Evolutionary conservation across 2,888 invertebrate species (phyloP), one percentile per base, ranked within the genome.

Genomic region (Autographa gamma): DNA sequence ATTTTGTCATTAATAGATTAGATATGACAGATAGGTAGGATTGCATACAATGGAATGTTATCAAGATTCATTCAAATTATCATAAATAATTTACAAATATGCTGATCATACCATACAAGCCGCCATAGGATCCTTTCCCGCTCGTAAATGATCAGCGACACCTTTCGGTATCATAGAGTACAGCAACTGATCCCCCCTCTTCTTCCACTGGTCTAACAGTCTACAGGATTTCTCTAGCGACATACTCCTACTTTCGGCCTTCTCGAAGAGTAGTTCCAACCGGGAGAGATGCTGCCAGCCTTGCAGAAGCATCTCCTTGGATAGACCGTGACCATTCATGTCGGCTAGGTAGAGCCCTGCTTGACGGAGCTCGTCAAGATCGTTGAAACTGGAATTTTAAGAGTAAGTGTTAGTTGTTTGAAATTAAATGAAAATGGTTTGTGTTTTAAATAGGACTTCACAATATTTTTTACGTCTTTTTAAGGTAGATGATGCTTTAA

Each of bases 161-260:
- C 97, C 97, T 85, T 97, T 97, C 0, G 99, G 99, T 86, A 99
- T 98, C 98, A 99, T 99, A 0, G 98, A 98, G 88, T 98, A 98
- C 0, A 99, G 94, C 6, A 99, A 95, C 80, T 98, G 98, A 87
- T 99, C 98, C 0, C 98, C 98, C 80, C 97, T 97, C 71, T 97
- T 96, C 90, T 98, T 98, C 98, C 98, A 98, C 43, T 97, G 97
- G 87, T 98, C 98, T 18, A 98, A 93, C 25, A 98, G 94, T 66
- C 97, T 96, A 85, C 98, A 96, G 52, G 97, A 98, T 80, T 97
- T 97, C 86, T 98, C 98, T 73, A 99, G 93, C 71, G 98, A 97
- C 67, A 96, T 96, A 52, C 98, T 97, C 70, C 98, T 96, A 84
- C 97, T 97, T 86, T 98, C 98, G 0, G 98, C 98, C 71, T 97